A percentile compares a stretch with the other conserved stretches of the same genome.
phyloP scores from a whole-genome alignment of 2,113 vertebrate genomes.

The Alexandromys fortis region DNA sequence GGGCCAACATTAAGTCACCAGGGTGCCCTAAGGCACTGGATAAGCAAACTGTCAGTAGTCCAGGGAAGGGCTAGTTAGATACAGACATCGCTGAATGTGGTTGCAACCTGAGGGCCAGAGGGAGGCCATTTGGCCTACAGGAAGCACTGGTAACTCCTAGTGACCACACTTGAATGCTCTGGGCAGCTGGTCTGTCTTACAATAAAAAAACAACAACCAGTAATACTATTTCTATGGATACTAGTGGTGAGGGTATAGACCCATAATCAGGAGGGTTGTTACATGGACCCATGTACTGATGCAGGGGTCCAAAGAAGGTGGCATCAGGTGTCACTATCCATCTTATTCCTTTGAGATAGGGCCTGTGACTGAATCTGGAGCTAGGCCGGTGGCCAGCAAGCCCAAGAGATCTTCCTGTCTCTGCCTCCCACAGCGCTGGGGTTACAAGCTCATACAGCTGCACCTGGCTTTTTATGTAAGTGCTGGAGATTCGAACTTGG shows the following conservation, averaged over 20 bases:
- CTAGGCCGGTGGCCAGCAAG: not conserved
- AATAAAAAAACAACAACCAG: not conserved
- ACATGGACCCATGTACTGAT: not conserved
- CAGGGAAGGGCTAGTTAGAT: not conserved
- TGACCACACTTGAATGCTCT: accelerated
- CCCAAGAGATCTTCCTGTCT: not conserved
- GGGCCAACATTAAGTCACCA: accelerated
- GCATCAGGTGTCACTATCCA: not conserved
- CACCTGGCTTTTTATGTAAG: not conserved
- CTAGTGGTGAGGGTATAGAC: no score
- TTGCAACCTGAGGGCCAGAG: not conserved
- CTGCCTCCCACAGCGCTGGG: not conserved
- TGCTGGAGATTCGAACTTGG: not conserved
- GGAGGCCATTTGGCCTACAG: not conserved
- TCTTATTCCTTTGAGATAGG: not conserved
- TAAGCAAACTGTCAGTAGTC: accelerated
- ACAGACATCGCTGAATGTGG: accelerated
- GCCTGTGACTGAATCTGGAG: not conserved
- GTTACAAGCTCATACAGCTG: not conserved
- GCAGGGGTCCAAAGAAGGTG: not conserved
- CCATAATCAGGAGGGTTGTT: not conserved
- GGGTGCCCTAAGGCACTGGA: not conserved
- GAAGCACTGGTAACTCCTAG: not conserved
- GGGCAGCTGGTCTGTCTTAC: not conserved
- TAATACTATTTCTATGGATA: not conserved